A percentile compares a stretch with the other conserved stretches of the same genome.
Conservation (phyloP, 2,113 vertebrate species). For the Trematocara zebra region DNA sequence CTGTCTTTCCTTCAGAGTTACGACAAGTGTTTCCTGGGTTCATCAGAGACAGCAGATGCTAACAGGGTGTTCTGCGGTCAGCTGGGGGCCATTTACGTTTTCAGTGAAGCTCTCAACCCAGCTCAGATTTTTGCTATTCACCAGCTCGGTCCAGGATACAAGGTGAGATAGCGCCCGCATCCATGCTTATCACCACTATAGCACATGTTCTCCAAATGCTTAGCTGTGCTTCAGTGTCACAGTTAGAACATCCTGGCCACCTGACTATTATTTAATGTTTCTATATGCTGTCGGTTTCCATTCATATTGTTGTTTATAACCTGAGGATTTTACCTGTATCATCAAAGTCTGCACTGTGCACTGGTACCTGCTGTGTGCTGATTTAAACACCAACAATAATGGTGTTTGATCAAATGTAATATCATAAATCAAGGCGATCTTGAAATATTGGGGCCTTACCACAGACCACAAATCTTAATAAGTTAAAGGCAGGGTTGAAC, state of each 20-base stretch:
- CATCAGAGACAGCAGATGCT: conserved; percentile 96
- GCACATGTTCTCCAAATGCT: not conserved
- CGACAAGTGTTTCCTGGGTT: conserved; percentile 99
- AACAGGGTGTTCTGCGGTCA: conserved; percentile 98
- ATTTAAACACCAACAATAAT: not conserved
- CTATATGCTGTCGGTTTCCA: not conserved
- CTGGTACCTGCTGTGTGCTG: not conserved
- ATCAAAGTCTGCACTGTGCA: not conserved
- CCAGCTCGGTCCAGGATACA: conserved; percentile 97
- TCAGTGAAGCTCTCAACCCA: conserved; percentile 98
- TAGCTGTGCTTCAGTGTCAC: not conserved
- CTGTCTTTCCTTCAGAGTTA: conserved; percentile 81
- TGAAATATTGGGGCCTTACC: not conserved
- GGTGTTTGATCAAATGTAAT: not conserved
- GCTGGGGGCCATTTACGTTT: conserved; percentile 95
- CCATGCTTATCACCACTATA: not conserved
- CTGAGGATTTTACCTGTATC: not conserved
- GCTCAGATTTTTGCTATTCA: conserved; percentile 99
- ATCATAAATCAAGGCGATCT: not conserved
- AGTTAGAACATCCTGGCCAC: not conserved
- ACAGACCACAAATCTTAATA: not conserved
- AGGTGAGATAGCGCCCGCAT: conserved; percentile 72
- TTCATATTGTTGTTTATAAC: not conserved
- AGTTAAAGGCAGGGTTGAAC: not conserved
- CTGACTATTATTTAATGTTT: not conserved